Base-by-base conservation (phyloP, 2,113 vertebrate genomes). In the Gallinago undulata region DNA sequence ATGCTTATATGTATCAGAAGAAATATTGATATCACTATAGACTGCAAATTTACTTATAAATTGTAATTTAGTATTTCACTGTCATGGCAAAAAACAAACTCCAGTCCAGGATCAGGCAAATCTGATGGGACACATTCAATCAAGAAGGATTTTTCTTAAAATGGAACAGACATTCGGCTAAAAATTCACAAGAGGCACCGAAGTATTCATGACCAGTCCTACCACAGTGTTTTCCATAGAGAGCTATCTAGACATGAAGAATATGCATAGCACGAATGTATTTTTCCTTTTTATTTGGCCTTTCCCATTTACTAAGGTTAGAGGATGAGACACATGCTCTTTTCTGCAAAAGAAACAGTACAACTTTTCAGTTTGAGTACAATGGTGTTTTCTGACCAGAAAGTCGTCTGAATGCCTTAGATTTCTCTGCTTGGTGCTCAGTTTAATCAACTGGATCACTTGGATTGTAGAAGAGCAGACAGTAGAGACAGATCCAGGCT, bases 141-240 rank as follows among this genome's bases (percentile, higher is more conserved):
- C 53, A 85, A 79, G 72, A 91, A 79, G 19, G 35, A 86, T 88
- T 90, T 92, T 92, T 85, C 67, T 94, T 57, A 62, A 77, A 74
- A 88, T 31, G 31, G 17, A 63, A 59, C 56, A 59, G 70, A 73
- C 15, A 72, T 81, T 92, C 93, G 77, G 41, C 70, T 89, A 30
- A 53, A 91, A 91, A 91, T 87, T 77, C 64, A 72, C 41, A 6
- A 84, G 89, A 92, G 59, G 22, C 21, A 56, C 57, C 78, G 13
- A 92, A 89, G 24, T 80, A 89, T 90, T 80, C 37, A 60, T 82
- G 47, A 72, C 45, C 8, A 28, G 43, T 63, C 90, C 89, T 76
- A 75, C 47, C 35, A 31, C 64, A 72, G 23, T 73, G 64, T 95
- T 82, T 78, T 33, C 80, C 41, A 70, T 3, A 43, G 64, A 51